Evolutionary conservation across 2,888 invertebrate genomes (phyloP).

Genomic region (Lepidocyrtinus sp.): DNA sequence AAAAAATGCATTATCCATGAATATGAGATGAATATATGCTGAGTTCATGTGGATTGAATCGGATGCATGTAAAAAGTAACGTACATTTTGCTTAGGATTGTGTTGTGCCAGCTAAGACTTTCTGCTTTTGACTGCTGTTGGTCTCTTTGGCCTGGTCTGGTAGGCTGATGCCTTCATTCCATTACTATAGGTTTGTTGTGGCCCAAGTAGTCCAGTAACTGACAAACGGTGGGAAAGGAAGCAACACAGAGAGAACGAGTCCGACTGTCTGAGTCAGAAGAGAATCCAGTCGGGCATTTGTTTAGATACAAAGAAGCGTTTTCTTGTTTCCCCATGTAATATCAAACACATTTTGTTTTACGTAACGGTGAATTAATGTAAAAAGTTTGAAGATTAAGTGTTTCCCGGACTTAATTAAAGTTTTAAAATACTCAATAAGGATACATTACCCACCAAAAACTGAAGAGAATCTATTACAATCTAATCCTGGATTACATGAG

Average conservation of each 20-base stretch:
- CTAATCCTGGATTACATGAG: not conserved
- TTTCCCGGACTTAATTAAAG: not conserved
- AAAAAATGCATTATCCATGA: not conserved
- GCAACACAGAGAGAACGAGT: not conserved
- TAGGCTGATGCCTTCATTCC: not conserved
- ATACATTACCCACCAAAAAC: no score
- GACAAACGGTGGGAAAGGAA: slow-evolving; percentile 50
- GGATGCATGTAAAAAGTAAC: not conserved
- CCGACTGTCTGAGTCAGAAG: not conserved
- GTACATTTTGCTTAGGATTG: no score
- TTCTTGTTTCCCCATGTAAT: not conserved
- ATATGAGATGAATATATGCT: not conserved
- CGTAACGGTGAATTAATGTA: not conserved
- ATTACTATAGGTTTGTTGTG: not conserved
- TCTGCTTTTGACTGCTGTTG: not conserved
- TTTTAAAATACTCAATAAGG: not conserved
- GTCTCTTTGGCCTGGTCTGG: no score
- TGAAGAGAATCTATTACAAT: no score
- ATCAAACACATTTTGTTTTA: not conserved
- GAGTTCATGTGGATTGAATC: not conserved
- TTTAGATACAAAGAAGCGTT: slow-evolving; percentile 19
- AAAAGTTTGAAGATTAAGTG: slow-evolving; percentile 11
- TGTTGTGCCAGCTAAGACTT: not conserved
- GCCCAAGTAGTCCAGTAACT: slow-evolving; percentile 28
- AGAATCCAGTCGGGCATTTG: not conserved